phyloP scores from a whole-genome alignment of 2,888 invertebrate species.

The Leptinotarsa rubiginosa region DNA sequence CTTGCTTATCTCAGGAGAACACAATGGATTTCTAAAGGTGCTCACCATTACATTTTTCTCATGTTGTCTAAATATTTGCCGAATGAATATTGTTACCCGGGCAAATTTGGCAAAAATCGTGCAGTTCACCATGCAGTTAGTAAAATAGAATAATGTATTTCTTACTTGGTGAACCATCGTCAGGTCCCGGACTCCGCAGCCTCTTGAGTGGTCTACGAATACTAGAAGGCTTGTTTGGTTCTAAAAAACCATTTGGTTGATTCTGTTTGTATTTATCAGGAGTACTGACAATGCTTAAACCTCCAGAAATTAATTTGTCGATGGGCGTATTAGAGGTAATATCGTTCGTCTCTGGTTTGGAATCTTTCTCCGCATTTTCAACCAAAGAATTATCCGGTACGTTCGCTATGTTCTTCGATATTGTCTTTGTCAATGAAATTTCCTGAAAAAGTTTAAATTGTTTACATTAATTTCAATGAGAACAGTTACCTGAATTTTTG shows the following conservation, averaged over 20 bases:
- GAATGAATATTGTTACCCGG: too few relatives aligned
- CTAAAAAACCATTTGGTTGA: conserved; percentile 48
- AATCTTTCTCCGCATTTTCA: not conserved
- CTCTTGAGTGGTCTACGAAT: conserved; percentile 62
- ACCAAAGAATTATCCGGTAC: not conserved
- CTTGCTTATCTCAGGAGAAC: too few relatives aligned
- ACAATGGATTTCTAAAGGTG: too few relatives aligned
- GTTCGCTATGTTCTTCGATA: conserved; percentile 1
- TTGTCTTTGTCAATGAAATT: conserved; percentile 1
- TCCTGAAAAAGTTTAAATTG: not conserved
- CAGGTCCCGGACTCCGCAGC: conserved; percentile 61
- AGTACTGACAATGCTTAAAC: conserved; percentile 19
- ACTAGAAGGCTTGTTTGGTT: conserved; percentile 58
- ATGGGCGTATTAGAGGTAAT: not conserved
- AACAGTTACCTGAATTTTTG: not conserved
- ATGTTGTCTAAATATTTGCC: too few relatives aligned
- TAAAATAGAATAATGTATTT: conserved; percentile 10
- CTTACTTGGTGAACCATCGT: conserved; percentile 63
- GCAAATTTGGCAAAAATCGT: too few relatives aligned
- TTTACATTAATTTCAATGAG: not conserved
- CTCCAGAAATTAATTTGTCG: not conserved
- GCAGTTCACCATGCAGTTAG: too few relatives aligned
- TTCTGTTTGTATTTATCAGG: conserved; percentile 29
- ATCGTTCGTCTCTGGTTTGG: not conserved
- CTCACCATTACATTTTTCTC: too few relatives aligned